Evolutionary conservation across 35 echinoderm and acorn worm species (phyloP).

Genomic region (Nesometra sesokonis): DNA sequence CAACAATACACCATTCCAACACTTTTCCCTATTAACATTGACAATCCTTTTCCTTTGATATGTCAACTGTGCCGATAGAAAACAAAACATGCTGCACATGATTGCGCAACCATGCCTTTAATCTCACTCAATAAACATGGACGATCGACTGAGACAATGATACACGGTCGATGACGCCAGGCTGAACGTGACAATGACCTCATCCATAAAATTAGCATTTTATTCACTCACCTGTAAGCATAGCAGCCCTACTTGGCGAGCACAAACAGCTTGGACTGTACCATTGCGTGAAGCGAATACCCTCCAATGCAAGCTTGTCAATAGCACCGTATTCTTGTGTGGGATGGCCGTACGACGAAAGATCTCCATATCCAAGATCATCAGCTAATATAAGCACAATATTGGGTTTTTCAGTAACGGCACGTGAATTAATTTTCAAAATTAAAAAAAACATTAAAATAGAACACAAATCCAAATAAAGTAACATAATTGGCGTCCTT

Average conservation of each 20-base stretch:
- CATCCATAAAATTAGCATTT: too few species aligned
- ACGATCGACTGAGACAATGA: too few species aligned
- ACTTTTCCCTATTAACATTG: too few species aligned
- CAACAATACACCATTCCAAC: too few species aligned
- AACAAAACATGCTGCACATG: too few species aligned
- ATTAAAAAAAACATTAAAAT: not conserved
- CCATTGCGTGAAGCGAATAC: slow-evolving; percentile 46
- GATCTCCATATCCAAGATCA: slow-evolving; percentile 74
- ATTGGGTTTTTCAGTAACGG: slow-evolving; percentile 50
- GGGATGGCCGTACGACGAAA: slow-evolving; percentile 76
- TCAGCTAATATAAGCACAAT: slow-evolving; percentile 77
- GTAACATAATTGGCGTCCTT: too few species aligned
- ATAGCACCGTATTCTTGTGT: slow-evolving; percentile 68
- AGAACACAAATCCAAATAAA: not conserved
- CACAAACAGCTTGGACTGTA: slow-evolving; percentile 49
- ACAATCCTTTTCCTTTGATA: too few species aligned
- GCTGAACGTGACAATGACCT: too few species aligned
- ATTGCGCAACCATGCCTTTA: too few species aligned
- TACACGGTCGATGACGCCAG: too few species aligned
- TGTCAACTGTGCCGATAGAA: too few species aligned
- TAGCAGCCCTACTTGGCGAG: slow-evolving; percentile 65
- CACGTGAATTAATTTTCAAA: not conserved
- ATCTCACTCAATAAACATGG: too few species aligned
- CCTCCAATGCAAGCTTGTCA: slow-evolving; percentile 45
- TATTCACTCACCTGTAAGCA: slow-evolving; percentile 61